Conservation (phyloP, 1,140 invertebrate genomes). For the Scylla paramamosain region DNA sequence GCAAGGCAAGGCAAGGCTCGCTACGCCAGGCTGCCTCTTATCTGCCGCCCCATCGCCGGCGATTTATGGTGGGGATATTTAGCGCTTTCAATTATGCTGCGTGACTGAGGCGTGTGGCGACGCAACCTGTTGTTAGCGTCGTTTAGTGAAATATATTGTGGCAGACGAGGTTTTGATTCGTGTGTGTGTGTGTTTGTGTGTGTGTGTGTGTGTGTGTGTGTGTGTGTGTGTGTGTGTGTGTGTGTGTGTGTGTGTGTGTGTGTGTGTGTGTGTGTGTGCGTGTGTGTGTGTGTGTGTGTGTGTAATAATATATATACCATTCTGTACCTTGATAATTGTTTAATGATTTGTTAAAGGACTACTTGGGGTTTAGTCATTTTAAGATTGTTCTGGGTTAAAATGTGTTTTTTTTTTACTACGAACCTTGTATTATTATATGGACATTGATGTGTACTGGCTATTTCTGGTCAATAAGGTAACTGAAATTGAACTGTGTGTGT, state of each 20-base stretch:
- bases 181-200: constrained; percentile 45
- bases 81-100: constrained; percentile 12
- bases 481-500: background rate
- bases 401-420: no score
- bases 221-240: background rate
- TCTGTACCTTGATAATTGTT: background rate
- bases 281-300: constrained; percentile 6
- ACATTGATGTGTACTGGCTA: background rate
- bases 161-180: background rate
- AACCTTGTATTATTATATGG: no score
- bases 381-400: no score
- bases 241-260: background rate
- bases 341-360: no score
- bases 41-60: background rate
- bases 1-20: background rate
- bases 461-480: background rate
- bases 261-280: background rate
- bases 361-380: no score
- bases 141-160: background rate
- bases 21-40: background rate
- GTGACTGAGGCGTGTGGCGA: background rate
- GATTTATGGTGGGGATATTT: constrained; percentile 10
- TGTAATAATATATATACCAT: background rate
- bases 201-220: constrained; percentile 44
- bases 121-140: background rate